Conservation (phyloP, 1,140 invertebrate genomes). For the Aphelenchoides besseyi region DNA sequence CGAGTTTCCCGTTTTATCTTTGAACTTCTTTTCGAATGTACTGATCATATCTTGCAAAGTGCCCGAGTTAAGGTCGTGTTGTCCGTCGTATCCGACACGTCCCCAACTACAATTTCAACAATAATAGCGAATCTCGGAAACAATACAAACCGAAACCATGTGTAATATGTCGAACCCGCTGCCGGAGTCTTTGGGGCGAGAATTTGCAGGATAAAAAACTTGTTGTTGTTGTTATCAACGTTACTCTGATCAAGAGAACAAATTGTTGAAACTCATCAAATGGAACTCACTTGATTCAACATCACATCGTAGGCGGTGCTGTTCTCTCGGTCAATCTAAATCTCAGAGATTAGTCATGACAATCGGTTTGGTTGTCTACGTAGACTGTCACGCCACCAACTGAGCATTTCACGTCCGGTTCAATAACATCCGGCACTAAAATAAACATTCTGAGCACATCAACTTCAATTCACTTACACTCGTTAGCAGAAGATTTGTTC, state of each 20-base stretch:
- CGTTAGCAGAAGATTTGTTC: background rate
- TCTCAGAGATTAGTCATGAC: background rate
- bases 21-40: conserved; percentile 3
- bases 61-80: background rate
- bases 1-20: background rate
- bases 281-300: background rate
- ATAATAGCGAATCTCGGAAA: background rate
- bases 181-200: background rate
- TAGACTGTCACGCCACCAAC: background rate
- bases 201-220: conserved; percentile 8
- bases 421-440: background rate
- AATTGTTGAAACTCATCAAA: background rate
- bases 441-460: too few species aligned
- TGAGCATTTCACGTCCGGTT: background rate
- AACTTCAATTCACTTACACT: too few species aligned
- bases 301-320: background rate
- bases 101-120: background rate
- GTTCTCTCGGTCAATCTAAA: conserved; percentile 1
- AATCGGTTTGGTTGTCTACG: conserved; percentile 1
- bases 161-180: too few species aligned
- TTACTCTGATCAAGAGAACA: background rate
- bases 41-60: background rate
- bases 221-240: conserved; percentile 17
- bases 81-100: background rate
- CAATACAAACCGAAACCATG: background rate